Evolutionary conservation across 2,797 vertebrate species (phyloP).

Genomic region (Lagocephalus sceleratus): DNA sequence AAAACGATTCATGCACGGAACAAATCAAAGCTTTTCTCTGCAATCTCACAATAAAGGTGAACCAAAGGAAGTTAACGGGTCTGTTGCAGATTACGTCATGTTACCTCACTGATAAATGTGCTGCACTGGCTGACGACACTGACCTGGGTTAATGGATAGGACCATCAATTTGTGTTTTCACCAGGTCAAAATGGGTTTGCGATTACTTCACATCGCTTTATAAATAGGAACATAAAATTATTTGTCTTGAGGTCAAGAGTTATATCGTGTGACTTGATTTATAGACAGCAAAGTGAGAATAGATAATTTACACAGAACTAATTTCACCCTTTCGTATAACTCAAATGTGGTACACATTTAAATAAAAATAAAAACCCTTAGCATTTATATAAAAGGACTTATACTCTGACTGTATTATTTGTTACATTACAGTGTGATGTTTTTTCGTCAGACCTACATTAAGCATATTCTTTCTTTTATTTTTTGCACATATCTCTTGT

Average conservation of each 20-base stretch:
- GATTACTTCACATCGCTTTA: constrained; percentile 19
- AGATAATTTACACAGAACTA: constrained; percentile 8
- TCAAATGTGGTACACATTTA: no score
- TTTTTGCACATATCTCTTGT: constrained; percentile 21
- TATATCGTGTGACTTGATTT: constrained; percentile 8
- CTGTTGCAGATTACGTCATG: constrained; percentile 16
- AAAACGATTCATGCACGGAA: not conserved
- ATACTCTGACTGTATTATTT: no score
- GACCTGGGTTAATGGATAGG: constrained; percentile 29
- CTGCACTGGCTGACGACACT: constrained; percentile 7
- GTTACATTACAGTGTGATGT: not conserved
- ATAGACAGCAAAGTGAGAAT: constrained; percentile 7
- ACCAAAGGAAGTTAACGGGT: not conserved
- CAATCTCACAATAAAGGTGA: constrained; percentile 3
- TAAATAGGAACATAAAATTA: constrained; percentile 11
- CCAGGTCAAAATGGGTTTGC: constrained; percentile 1
- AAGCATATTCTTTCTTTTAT: not conserved
- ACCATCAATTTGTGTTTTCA: constrained; percentile 1
- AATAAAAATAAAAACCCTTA: no score
- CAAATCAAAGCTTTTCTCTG: not conserved
- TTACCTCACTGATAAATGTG: constrained; percentile 27
- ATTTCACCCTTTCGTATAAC: no score
- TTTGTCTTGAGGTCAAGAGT: constrained; percentile 8
- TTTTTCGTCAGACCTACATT: not conserved
- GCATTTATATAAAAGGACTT: no score